Evolutionary conservation across 2,888 invertebrate species (phyloP), one percentile per base, ranked within the genome.

Genomic region (Ethmia dodecea): DNA sequence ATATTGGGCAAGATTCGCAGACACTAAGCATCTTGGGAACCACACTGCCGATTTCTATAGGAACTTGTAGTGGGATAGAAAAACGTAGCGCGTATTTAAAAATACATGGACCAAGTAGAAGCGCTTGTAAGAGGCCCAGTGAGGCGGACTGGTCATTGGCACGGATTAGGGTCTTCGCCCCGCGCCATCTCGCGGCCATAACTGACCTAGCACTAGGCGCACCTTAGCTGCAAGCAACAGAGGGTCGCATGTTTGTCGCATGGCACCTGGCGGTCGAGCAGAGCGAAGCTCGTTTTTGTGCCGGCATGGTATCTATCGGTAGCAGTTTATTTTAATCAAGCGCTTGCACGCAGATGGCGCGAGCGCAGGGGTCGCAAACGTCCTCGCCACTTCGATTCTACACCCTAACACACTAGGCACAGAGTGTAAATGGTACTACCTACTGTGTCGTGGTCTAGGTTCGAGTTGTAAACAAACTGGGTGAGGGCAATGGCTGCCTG

Each of bases 401-500:
- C 65, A 73, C 80, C 73, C 67, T 76, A 73, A 57, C 38, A 38
- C 42, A 36, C 45, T 40, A 48, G 29, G 32, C 54, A 45, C 58
- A 80, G 71, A 77, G 78, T 72, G 73, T 70, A 73, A 51, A 63
- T 66, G 60, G 47, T 60, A 43, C n/a, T n/a, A n/a, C n/a, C n/a
- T n/a, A n/a, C 48, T 47, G 65, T 38, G 45, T 47, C 56, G 47
- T 49, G 53, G 45, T 49, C 58, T 52, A 48, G 54, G 56, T 63
- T 52, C 49, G 58, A 73, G 63, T 83, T 84, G 84, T 84, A 84
- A 84, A 84, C 84, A 84, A 84, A 84, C 83, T 75, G 72, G 67
- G 70, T 53, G 84, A 83, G 84, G 81, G 83, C 84, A 84, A 80
- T 84, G 83, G 75, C 84, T 81, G 83, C 67, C 65, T 54, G 72